These are phyloP conservation scores for Aproaerema taeniolella DNA, from an alignment of 2,888 invertebrate species.

Conservation along the genomic window DNA sequence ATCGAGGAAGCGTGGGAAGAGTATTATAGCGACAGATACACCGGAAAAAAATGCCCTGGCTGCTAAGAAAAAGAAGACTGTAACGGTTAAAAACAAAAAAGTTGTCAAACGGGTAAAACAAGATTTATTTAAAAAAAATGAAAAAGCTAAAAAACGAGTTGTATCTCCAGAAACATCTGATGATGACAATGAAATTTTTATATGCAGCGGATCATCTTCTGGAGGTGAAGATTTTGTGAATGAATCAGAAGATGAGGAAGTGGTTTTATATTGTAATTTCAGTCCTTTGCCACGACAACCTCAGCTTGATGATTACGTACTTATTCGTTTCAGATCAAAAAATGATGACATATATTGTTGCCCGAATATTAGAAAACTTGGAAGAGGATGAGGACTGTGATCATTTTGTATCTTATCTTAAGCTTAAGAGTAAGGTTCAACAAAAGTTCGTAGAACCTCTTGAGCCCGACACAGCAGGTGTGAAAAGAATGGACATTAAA, in stretches of 20 bases:
- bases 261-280: constrained; percentile 5
- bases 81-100: background rate
- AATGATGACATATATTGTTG: constrained; percentile 1
- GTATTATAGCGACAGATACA: constrained; percentile 4
- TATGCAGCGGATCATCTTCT: no score
- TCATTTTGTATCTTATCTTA: constrained; percentile 12
- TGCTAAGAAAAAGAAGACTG: background rate
- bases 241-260: constrained; percentile 15
- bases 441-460: constrained; percentile 7
- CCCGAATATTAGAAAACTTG: constrained; percentile 3
- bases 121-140: constrained; percentile 1
- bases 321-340: constrained; percentile 4
- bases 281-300: constrained; percentile 2
- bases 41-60: constrained; percentile 7
- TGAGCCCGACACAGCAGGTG: constrained; percentile 12
- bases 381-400: constrained; percentile 5
- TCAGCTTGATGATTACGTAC: constrained; percentile 4
- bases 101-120: constrained; percentile 2
- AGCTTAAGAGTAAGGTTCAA: constrained; percentile 9
- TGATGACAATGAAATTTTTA: constrained; percentile 4
- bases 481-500: constrained; percentile 7
- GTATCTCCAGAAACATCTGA: background rate
- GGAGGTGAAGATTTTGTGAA: constrained; percentile 13
- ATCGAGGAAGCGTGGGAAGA: background rate
- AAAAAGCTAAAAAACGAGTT: background rate